Evolutionary conservation across 2,888 invertebrate genomes (phyloP), one percentile per base, ranked within the genome.

Genomic region (Sarcophaga caerulescens): DNA sequence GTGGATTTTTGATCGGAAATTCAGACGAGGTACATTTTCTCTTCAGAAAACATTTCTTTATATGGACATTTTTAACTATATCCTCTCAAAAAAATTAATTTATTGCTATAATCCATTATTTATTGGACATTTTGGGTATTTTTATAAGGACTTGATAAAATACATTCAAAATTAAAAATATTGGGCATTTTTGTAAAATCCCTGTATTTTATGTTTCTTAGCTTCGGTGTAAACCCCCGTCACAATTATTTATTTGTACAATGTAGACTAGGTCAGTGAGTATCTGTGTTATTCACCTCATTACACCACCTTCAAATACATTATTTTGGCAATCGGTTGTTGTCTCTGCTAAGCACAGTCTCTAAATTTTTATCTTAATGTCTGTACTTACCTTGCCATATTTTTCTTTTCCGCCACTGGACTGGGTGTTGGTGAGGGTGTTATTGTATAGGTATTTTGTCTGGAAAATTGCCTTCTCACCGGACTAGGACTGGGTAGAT

Each of bases 401-500:
- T 87, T 82, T 75, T 89, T 91, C 19, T 90, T 88, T 77, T 92
- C 92, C 65, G 89, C 87, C 68, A 88, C 89, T 0, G 92, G 91
- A 85, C 90, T 91, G 0, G 92, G 90, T 85, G 89, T 90, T 89
- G 91, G 89, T 12, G 91, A 88, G 25, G 91, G 89, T 14, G 90
- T 88, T 81, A 93, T 89, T 0, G 93, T 93, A 77, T 93, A 93
- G 0, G 93, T 93, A 84, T 93, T 93, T 82, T 93, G 93, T 0
- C 93, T 88, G 63, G 91, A 88, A 45, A 93, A 90, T 78, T 91
- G 90, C 68, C 90, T 91, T 12, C 93, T 89, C 83, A 90, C 91
- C 3, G 92, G 91, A 85, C 91, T 91, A 65, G 93, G 93, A 89
- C 93, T 93, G 59, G 91, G 89, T 17, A 92, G 79, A 80, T 92